Base-by-base conservation (phyloP, 1,140 invertebrate genomes). In the Drosophila lowei region DNA sequence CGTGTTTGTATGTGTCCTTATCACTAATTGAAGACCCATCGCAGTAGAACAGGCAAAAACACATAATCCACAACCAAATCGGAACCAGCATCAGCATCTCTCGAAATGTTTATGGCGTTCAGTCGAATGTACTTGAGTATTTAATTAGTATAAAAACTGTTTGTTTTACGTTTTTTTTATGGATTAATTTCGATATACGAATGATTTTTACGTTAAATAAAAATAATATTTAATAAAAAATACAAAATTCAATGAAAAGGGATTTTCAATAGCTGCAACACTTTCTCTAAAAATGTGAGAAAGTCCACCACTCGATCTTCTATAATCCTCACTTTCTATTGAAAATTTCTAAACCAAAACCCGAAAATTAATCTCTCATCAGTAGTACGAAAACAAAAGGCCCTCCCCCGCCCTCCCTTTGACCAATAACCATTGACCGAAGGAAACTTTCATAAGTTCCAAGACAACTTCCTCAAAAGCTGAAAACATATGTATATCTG, bases 41-140 rank as follows among this genome's bases (percentile, higher is more conserved):
- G 28, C 30, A n/a, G 28, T 56, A 67, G 63, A 48, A 5, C 49
- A 55, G 49, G 46, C 25, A 21, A 38, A 44, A 42, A 47, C 9
- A 38, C 48, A 48, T 58, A 25, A 25, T 25, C 23, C 23, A 25
- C 23, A 25, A 5, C 60, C 34, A 61, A 43, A 76, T 60, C 44
- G 30, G 53, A 42, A 54, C 15, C 62, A 38, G 25, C 11, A 48
- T 15, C 44, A 58, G 50, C 49, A 43, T 42, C 34, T 63, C 61
- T 58, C 41, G 28, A 63, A 63, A 63, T 62, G 59, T 76, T 72
- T 57, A 84, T 60, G 72, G 71, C 71, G 72, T 67, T 77, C 43
- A 77, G 61, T 74, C 62, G 60, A 76, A 71, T 81, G 67, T 52
- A 61, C 53, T 71, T 86, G 81, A 74, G 61, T 79, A 80, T 71